Evolutionary conservation across 1,140 invertebrate genomes (phyloP).

Genomic region (Chelonus insularis): DNA sequence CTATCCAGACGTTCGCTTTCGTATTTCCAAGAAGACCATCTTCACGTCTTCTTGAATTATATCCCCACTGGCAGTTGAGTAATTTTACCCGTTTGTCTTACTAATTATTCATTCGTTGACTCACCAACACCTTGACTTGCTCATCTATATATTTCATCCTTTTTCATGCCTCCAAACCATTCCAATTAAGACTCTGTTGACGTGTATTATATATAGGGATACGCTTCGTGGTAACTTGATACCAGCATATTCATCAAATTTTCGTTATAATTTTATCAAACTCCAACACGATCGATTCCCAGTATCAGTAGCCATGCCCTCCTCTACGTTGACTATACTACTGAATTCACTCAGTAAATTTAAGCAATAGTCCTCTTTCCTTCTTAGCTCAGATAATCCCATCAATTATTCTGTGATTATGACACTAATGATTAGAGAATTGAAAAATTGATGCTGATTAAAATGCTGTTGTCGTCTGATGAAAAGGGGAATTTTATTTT

Average conservation of each 20-base stretch:
- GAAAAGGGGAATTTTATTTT: neutral
- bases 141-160: constrained; percentile 12
- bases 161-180: constrained; percentile 1
- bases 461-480: neutral
- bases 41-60: constrained; percentile 41
- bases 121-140: constrained; percentile 4
- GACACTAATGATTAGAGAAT: too few relatives aligned
- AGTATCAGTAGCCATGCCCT: neutral
- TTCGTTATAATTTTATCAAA: neutral
- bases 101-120: constrained; percentile 44
- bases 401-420: too few relatives aligned
- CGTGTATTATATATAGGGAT: neutral
- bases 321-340: too few relatives aligned
- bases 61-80: constrained; percentile 38
- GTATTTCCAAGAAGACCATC: constrained; percentile 8
- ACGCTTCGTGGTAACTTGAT: neutral
- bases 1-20: constrained; percentile 15
- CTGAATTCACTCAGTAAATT: too few relatives aligned
- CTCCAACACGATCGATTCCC: constrained; percentile 1
- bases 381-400: too few relatives aligned
- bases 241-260: constrained; percentile 3
- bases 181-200: neutral
- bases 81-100: constrained; percentile 46
- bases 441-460: too few relatives aligned
- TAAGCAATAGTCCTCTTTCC: too few relatives aligned